Conservation (phyloP, 2,797 vertebrate species). For the Gallinago stenura region DNA sequence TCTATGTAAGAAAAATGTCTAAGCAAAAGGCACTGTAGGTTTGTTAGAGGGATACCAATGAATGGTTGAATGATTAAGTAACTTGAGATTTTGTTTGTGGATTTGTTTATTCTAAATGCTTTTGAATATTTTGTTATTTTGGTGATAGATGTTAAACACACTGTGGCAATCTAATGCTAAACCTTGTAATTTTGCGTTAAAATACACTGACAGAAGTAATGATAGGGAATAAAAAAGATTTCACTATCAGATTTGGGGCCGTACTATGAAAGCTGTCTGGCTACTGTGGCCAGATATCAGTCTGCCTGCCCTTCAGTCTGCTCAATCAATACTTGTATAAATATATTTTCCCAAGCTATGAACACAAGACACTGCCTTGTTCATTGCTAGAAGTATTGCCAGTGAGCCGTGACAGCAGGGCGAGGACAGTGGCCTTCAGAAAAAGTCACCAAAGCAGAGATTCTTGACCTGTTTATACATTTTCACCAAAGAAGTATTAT, state of each 20-base stretch:
- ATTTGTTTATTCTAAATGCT: neutral
- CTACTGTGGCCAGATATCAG: neutral
- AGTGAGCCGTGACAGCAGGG: neutral
- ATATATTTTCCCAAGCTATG: neutral
- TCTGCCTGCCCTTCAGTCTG: neutral
- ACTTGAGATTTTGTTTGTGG: neutral
- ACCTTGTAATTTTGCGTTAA: neutral
- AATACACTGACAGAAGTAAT: neutral
- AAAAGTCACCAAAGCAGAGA: neutral
- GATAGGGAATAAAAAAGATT: neutral
- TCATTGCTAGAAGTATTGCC: neutral
- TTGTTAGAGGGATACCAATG: neutral
- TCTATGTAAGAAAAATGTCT: neutral
- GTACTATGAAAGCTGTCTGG: neutral
- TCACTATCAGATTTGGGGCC: neutral
- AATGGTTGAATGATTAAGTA: neutral
- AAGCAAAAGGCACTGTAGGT: neutral
- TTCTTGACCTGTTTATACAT: neutral
- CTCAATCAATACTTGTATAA: slow-evolving; percentile 1
- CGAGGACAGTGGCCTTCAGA: neutral
- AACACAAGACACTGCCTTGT: neutral
- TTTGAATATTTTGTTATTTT: neutral
- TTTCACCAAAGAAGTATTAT: neutral
- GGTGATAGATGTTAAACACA: neutral
- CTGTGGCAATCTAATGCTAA: neutral